Evolutionary conservation across 2,797 vertebrate genomes (phyloP).

Genomic region (Epinephelus coioides): DNA sequence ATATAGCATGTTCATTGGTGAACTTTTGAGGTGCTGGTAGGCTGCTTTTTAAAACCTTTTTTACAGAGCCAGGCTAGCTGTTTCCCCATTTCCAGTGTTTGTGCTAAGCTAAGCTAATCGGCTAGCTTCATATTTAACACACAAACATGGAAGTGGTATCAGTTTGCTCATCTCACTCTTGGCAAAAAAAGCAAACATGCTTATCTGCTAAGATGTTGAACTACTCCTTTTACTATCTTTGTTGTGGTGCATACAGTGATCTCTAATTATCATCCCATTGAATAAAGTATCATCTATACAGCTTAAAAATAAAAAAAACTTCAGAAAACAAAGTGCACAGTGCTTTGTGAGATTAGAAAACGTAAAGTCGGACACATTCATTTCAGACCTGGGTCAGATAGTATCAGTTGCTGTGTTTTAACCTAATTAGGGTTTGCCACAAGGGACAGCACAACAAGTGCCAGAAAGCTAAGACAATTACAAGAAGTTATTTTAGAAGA

Average conservation of each 20-base stretch:
- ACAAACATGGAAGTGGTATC: neutral
- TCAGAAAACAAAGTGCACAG: neutral
- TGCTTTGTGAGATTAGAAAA: slow-evolving; percentile 15
- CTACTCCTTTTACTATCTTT: neutral
- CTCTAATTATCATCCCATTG: neutral
- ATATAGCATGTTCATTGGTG: neutral
- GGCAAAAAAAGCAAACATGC: neutral
- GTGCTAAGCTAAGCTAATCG: neutral
- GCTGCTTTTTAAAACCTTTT: neutral
- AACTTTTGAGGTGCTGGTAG: neutral
- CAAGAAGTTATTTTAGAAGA: slow-evolving; percentile 36
- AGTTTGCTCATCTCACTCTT: neutral
- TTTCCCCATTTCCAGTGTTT: neutral
- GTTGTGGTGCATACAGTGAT: neutral
- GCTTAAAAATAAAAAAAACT: neutral
- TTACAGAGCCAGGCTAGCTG: neutral
- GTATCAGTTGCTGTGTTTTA: slow-evolving; percentile 19
- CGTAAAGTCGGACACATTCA: slow-evolving; percentile 24
- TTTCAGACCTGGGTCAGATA: slow-evolving; percentile 19
- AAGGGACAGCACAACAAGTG: slow-evolving; percentile 12
- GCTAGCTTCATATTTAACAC: neutral
- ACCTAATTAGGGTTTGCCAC: slow-evolving; percentile 48
- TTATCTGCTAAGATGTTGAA: neutral
- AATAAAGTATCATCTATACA: neutral
- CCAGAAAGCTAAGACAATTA: slow-evolving; percentile 25